Evolutionary conservation across 2,113 vertebrate species (phyloP).

Genomic region (Ceratotherium simum): DNA sequence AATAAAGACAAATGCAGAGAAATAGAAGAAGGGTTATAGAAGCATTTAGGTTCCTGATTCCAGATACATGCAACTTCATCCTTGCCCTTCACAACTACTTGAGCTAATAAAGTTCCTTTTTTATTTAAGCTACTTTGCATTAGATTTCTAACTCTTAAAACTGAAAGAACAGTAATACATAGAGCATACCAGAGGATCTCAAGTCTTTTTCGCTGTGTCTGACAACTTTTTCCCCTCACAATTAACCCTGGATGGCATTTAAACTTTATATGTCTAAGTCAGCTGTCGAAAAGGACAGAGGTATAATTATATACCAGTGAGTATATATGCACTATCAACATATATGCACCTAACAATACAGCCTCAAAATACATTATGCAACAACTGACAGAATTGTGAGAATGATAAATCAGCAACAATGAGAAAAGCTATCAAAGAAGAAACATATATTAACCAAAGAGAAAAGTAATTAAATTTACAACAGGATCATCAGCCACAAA

Average conservation of each 20-base stretch:
- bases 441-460: neutral
- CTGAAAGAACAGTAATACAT: neutral
- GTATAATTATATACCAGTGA: neutral
- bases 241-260: neutral
- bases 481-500: neutral
- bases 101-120: slow-evolving; percentile 1
- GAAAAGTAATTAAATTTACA: slow-evolving; percentile 5
- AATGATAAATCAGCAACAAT: neutral
- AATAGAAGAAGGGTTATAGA: neutral
- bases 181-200: neutral
- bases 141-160: slow-evolving; percentile 1
- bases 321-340: neutral
- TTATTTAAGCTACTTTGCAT: neutral
- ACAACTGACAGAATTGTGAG: neutral
- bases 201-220: neutral
- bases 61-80: neutral
- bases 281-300: neutral
- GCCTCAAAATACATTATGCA: neutral
- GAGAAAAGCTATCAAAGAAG: neutral
- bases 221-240: neutral
- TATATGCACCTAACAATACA: neutral
- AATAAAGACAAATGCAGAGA: neutral
- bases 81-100: neutral
- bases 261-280: neutral
- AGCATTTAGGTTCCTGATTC: neutral